Evolutionary conservation across 23 tunicate species (phyloP), one percentile per base, ranked within the genome.

Genomic region (Botrylloides violaceus): DNA sequence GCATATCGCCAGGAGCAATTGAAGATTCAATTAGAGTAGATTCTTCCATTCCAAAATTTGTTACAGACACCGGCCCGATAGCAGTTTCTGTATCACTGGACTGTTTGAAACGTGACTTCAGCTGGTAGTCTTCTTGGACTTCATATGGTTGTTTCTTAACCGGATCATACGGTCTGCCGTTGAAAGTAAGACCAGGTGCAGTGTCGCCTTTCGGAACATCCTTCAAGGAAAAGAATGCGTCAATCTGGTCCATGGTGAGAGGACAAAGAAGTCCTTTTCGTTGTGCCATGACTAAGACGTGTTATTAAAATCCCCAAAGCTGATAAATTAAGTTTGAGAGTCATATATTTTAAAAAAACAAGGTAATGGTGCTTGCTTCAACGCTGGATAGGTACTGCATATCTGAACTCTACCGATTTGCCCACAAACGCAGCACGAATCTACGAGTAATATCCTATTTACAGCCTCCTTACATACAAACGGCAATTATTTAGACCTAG

Each of bases 1-100:
- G 31, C 95, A 87, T 76, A 39, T 87, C 87, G 15, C 79, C 95
- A 64, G 73, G 48, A 29, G 82, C 31, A 0, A 79, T 28, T 6
- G 74, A 35, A 19, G 74, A 68, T 15, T 43, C 53, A 43, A 7
- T 15, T 9, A 15, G 12, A 7, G 15, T 9, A 15, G 53, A 43
- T 43, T 9, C 15, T 9, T 43, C 9, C 9, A 15, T 43, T 15
- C 9, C 9, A 43, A 15, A 7, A 15, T 15, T 43, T 9, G 53
- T 15, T 7, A 9, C 53, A 7, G 53, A 9, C 53, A 43, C 12
- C 9, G 53, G 53, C 12, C 15, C 12, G n/a, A n/a, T n/a, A n/a
- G n/a, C n/a, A n/a, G n/a, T n/a, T n/a, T n/a, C n/a, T n/a, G n/a
- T n/a, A 15, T 43, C 53, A 7, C 12, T 9, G 15, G 12, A 9